These are phyloP conservation scores for Calameuta pallipes DNA, from an alignment of 2,888 invertebrate genomes.

Conservation along the genomic window DNA sequence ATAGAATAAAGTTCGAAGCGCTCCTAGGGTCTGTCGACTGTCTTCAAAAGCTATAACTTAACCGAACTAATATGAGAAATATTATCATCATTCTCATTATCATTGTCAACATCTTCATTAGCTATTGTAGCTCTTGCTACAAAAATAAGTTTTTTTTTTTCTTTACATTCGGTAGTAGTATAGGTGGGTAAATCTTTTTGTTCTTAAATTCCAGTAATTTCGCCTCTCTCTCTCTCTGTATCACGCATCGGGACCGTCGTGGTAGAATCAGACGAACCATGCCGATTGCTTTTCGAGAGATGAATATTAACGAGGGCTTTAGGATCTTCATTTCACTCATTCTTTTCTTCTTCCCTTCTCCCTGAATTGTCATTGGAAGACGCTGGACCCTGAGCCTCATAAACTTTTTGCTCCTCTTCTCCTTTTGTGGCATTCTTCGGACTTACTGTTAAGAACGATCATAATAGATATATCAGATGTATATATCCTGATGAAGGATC, in stretches of 20 bases:
- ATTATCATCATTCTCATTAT: slow-evolving; percentile 34
- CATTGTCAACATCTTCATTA: neutral
- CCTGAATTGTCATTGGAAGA: neutral
- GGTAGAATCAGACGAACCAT: neutral
- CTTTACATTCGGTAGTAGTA: neutral
- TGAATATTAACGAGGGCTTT: neutral
- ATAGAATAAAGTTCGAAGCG: slow-evolving; percentile 64
- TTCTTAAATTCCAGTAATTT: neutral
- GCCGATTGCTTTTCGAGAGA: neutral
- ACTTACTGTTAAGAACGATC: neutral
- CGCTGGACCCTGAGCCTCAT: neutral
- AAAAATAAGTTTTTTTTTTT: neutral
- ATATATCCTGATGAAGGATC: neutral
- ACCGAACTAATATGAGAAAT: slow-evolving; percentile 49
- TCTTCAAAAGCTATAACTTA: slow-evolving; percentile 49
- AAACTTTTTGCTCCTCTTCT: neutral
- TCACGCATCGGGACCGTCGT: neutral
- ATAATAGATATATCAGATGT: neutral
- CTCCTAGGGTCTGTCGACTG: slow-evolving; percentile 19
- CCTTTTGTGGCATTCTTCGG: neutral
- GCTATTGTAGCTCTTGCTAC: neutral
- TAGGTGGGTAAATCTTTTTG: neutral
- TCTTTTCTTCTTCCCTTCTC: neutral
- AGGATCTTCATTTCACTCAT: neutral
- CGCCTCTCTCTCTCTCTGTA: neutral